Base-by-base conservation (phyloP, 2,797 vertebrate species). In the Clarias platycephalus region DNA sequence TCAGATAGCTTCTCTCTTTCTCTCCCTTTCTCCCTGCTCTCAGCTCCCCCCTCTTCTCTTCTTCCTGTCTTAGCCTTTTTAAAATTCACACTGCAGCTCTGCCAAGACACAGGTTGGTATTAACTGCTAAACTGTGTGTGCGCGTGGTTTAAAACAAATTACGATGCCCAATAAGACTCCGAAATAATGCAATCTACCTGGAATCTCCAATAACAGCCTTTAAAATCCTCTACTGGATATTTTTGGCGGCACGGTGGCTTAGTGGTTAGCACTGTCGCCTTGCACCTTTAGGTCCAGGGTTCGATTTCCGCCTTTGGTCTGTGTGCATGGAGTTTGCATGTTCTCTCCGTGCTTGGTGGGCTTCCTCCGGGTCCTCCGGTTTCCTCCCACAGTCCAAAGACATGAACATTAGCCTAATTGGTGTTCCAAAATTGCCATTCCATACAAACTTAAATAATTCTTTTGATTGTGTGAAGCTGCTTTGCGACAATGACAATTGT, bases 21-120 rank as follows among this genome's bases (percentile, higher is more conserved):
- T 49, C 31, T 66, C 44, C 28, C 37, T 31, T 18, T 28, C 44
- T 44, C 80, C 16, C 34, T 37, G 57, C 49, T 31, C 81, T 34
- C 66, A 49, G 31, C 28, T 5, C 37, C 4, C 5, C 16, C 34
- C 5, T 18, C 10, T 26, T 1, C 8, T 13, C 9, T n/a, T 34
- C 15, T 53, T 66, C 16, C 37, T 75, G 62, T 26, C 40, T 28
- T 60, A 24, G 20, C 40, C 57, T 37, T 13, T 60, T 77, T 37
- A 37, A 60, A 18, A 60, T 60, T 77, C 74, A 76, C 6, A 76
- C 55, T 15, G 57, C 75, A 77, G 24, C 57, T 60, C 55, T 26
- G 55, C 26, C 75, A 55, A 83, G 74, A 64, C 75, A 81, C 64
- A 66, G 60, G 58, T 83, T 76, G 28, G n/a, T 77, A 37, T 34